Evolutionary conservation across 2,113 vertebrate species (phyloP).

Genomic region (Ceyx cyanopectus): DNA sequence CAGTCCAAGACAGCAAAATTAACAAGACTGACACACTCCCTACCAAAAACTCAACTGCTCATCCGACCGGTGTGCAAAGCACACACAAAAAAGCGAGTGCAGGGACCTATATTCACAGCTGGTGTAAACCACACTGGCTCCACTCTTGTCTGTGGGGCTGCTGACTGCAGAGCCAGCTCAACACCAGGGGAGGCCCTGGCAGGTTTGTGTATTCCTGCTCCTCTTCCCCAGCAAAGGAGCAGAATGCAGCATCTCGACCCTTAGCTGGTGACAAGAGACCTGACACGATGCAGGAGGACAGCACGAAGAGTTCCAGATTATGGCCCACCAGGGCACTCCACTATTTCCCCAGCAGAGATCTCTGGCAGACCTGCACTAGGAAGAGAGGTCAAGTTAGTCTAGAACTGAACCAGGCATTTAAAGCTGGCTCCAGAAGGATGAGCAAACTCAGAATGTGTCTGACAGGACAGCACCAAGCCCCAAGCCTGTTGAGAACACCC

Average conservation of each 20-base stretch:
- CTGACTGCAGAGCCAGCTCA: not conserved
- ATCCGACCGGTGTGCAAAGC: not conserved
- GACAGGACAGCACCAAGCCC: not conserved
- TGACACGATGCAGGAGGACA: not conserved
- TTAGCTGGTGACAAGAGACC: not conserved
- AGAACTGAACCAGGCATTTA: not conserved
- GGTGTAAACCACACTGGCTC: not conserved
- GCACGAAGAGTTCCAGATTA: not conserved
- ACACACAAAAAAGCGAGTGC: not conserved
- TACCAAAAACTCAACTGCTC: not conserved
- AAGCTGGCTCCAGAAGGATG: not conserved
- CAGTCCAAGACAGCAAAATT: not conserved
- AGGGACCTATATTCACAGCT: not conserved
- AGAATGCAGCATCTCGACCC: not conserved
- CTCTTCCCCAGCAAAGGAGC: not conserved
- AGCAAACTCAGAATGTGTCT: not conserved
- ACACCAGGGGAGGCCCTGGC: not conserved
- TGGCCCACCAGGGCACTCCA: not conserved
- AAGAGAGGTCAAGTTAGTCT: not conserved
- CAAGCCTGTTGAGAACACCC: not conserved
- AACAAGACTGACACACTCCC: not conserved
- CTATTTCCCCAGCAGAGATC: constrained; percentile 9
- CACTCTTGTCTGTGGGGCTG: not conserved
- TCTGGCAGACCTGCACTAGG: not conserved
- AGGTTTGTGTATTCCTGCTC: not conserved